Evolutionary conservation across 2,888 invertebrate species (phyloP).

Genomic region (Leptothorax acervorum): DNA sequence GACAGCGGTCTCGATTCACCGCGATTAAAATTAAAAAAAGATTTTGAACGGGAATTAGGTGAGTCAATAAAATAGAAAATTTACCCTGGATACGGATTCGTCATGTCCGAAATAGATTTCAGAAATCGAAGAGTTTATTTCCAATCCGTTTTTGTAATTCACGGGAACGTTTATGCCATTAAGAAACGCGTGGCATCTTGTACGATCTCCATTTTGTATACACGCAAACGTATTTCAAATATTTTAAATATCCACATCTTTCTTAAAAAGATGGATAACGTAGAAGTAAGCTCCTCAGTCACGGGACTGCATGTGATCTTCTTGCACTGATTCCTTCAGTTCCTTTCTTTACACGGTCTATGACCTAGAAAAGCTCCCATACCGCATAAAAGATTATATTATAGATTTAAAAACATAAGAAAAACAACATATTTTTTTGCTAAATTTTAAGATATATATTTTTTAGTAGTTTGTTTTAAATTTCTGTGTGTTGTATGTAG

Average conservation of each 20-base stretch:
- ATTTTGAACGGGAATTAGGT: not conserved
- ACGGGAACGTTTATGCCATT: not conserved
- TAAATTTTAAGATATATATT: not conserved
- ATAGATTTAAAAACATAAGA: not conserved
- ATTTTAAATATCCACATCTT: not conserved
- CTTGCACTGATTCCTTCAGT: slow-evolving; percentile 26
- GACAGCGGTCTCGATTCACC: not conserved
- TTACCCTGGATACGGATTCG: not conserved
- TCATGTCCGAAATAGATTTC: not conserved
- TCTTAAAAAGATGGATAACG: not conserved
- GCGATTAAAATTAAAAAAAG: not conserved
- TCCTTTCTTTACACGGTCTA: not conserved
- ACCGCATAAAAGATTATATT: not conserved
- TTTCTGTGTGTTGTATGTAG: not conserved
- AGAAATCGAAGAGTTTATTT: not conserved
- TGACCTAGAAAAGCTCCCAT: slow-evolving; percentile 20
- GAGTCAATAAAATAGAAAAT: slow-evolving; percentile 8
- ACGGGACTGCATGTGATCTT: not conserved
- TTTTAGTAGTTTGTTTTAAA: not conserved
- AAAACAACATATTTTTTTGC: not conserved
- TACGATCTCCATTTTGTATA: not conserved
- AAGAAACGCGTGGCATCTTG: not conserved
- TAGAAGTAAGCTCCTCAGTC: not conserved
- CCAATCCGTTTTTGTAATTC: not conserved
- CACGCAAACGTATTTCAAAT: not conserved